phyloP scores from a whole-genome alignment of 2,113 vertebrate species.

The Muscicapa adusta region DNA sequence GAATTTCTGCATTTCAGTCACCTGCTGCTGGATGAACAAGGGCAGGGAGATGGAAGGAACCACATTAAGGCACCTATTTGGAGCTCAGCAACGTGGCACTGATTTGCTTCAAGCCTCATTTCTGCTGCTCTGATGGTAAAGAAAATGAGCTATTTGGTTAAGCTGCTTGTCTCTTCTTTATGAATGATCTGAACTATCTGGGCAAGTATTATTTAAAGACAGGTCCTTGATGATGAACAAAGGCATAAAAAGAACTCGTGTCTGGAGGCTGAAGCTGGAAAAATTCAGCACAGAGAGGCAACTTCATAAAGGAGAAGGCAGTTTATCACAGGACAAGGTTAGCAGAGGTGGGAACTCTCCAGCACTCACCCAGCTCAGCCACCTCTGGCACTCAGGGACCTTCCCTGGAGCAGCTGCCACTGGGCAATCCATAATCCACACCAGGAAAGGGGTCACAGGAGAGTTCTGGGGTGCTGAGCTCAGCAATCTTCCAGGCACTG shows the following conservation, averaged over 20 bases:
- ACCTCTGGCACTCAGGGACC: neutral
- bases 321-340: neutral
- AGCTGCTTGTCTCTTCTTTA: constrained; percentile 9
- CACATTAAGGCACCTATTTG: neutral
- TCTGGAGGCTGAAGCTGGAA: neutral
- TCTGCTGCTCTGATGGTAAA: neutral
- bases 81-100: constrained; percentile 46
- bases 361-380: neutral
- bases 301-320: neutral
- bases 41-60: neutral
- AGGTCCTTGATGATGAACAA: neutral
- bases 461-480: neutral
- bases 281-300: neutral
- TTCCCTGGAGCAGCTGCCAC: neutral
- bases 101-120: constrained; percentile 49
- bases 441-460: accelerated
- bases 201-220: constrained; percentile 5
- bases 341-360: neutral
- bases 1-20: neutral
- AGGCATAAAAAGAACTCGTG: neutral
- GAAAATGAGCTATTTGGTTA: constrained; percentile 42
- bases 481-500: neutral
- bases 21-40: constrained; percentile 3
- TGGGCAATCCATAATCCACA: accelerated
- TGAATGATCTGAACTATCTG: constrained; percentile 4